Conservation (phyloP, 1,140 invertebrate species). For the Ostrea edulis region DNA sequence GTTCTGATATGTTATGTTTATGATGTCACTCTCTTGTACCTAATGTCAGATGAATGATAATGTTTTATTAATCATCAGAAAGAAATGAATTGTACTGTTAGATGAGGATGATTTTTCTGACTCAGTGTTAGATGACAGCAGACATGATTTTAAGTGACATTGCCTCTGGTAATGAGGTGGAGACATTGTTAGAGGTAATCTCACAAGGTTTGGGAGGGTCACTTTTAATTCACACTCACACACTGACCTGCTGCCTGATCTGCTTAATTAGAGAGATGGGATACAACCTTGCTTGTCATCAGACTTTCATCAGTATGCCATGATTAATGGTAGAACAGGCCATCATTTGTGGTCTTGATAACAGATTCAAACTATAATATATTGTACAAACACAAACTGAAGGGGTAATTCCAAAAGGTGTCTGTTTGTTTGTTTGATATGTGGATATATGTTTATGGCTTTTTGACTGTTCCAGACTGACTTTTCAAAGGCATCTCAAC, state of each 20-base stretch:
- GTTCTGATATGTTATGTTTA: too few species aligned
- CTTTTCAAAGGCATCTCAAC: too few species aligned
- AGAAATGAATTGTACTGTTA: too few species aligned
- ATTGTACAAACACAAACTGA: too few species aligned
- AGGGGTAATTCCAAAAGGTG: too few species aligned
- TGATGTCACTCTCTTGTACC: background rate
- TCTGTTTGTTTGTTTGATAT: too few species aligned
- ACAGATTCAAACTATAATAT: background rate
- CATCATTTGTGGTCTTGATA: background rate
- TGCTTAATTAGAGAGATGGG: background rate
- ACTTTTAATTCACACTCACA: conserved; percentile 11
- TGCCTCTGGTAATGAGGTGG: background rate
- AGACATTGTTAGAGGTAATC: background rate
- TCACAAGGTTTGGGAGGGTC: background rate
- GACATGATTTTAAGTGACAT: background rate
- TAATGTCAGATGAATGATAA: background rate
- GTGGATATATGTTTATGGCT: background rate
- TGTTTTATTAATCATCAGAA: background rate
- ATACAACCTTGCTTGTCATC: background rate
- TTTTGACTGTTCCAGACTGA: background rate
- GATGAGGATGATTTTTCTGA: background rate
- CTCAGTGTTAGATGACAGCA: background rate
- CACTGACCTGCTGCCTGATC: background rate
- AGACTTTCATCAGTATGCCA: background rate
- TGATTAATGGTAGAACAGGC: background rate